Evolutionary conservation across 2,888 invertebrate genomes (phyloP), one percentile per base, ranked within the genome.

Genomic region (Dysmachus trigonus): DNA sequence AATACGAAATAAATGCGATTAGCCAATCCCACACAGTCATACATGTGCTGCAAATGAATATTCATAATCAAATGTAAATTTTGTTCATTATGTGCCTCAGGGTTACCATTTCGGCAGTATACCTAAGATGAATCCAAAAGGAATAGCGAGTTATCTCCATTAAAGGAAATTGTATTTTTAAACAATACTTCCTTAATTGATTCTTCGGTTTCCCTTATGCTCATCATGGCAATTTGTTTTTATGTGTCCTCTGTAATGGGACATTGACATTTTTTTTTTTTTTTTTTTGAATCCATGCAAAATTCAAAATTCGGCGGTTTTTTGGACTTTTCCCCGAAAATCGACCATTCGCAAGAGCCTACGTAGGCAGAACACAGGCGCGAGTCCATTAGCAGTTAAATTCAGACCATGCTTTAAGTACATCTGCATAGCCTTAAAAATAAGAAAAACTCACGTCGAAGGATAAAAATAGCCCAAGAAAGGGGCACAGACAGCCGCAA

Each of bases 381-480:
- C 22, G 47, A 47, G 18, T 30, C 77, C 77, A 77, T 77, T 77
- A 77, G 77, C 77, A 77, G 77, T 77, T 47, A 47, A 77, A 77
- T 77, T 77, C 31, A 47, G 13, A 47, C 13, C 76, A 30, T n/a
- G 6, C 77, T 77, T 77, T 77, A 77, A 77, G 77, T 77, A 77
- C 47, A 77, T 77, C 77, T 77, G 77, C 77, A 77, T 77, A 77
- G 77, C 77, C 77, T 77, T 77, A 47, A 77, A 77, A 77, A 77
- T 77, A 77, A 77, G 77, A 77, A 77, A n/a, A 77, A 77, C 77
- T 77, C 77, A 41, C 51, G 81, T 31, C 35, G 62, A 62, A 33
- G 81, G 62, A 62, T 82, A 82, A 82, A 82, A 82, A 82, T 82
- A 82, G 81, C 62, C 81, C 33, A 33, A 53, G 81, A 62, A 82